phyloP scores from a whole-genome alignment of 2,888 invertebrate genomes.

The Andrena minutula region DNA sequence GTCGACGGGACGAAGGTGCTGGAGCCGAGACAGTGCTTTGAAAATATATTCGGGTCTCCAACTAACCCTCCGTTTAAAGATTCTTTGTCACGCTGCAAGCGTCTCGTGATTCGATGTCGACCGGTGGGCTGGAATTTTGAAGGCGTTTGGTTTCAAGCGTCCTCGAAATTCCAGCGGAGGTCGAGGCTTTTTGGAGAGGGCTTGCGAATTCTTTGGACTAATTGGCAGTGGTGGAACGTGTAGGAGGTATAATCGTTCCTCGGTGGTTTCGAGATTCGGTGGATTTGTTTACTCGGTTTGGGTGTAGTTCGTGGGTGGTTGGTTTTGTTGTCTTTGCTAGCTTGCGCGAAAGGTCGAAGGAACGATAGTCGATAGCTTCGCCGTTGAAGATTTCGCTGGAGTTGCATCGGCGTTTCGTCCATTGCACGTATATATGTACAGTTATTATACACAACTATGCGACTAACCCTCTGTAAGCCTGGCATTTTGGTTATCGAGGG shows the following conservation, averaged over 20 bases:
- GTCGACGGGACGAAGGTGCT: conserved; percentile 10
- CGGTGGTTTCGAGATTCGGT: background rate
- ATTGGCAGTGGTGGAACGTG: conserved; percentile 13
- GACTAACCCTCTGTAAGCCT: conserved; percentile 31
- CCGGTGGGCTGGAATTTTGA: background rate
- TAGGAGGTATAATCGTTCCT: conserved; percentile 12
- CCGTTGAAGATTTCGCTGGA: conserved; percentile 14
- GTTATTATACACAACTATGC: conserved; percentile 56
- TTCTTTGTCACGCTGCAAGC: conserved; percentile 1
- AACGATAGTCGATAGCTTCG: conserved; percentile 24
- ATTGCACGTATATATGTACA: conserved; percentile 54
- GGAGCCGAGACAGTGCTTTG: background rate
- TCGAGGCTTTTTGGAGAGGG: background rate
- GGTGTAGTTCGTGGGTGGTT: background rate
- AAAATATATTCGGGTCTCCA: conserved; percentile 13
- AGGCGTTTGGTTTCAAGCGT: background rate
- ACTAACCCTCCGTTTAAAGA: background rate
- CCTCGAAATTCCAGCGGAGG: background rate
- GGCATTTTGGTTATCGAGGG: background rate
- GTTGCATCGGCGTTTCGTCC: conserved; percentile 43
- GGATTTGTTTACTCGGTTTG: background rate
- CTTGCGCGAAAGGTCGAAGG: conserved; percentile 2
- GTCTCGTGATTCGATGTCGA: background rate
- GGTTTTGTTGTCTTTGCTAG: background rate
- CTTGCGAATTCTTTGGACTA: background rate